Evolutionary conservation across 2,113 vertebrate species (phyloP).

Genomic region (Athene cunicularia): DNA sequence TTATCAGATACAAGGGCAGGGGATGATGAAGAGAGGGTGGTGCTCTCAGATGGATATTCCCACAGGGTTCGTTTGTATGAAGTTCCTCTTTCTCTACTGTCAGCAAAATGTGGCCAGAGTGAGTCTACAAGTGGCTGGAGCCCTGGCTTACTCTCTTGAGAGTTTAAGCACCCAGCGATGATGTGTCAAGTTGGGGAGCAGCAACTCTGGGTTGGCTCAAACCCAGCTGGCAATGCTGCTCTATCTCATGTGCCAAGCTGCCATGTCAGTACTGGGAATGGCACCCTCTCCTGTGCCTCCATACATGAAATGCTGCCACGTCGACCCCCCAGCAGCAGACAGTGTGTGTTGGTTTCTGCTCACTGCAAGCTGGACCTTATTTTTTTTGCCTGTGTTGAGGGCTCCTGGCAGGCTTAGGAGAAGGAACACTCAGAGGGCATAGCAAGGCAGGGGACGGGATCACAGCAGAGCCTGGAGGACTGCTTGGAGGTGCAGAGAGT

Average conservation of each 20-base stretch:
- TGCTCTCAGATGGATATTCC: not conserved
- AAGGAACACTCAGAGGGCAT: not conserved
- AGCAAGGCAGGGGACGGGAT: not conserved
- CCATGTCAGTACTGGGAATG: not conserved
- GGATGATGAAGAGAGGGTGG: not conserved
- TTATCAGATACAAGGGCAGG: not conserved
- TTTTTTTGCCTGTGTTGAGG: not conserved
- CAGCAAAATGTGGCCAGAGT: not conserved
- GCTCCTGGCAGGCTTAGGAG: not conserved
- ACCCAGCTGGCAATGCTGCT: not conserved
- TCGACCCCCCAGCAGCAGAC: too few relatives aligned
- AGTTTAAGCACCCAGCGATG: not conserved
- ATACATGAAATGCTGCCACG: fast-evolving
- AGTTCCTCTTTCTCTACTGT: not conserved
- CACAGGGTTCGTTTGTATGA: not conserved
- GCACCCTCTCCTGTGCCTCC: not conserved
- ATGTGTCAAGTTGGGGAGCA: not conserved
- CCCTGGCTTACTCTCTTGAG: not conserved
- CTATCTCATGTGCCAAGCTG: not conserved
- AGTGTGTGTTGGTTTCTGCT: not conserved
- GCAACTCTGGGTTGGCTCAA: not conserved
- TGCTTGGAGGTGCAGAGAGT: not conserved
- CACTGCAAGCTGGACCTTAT: not conserved
- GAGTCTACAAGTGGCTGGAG: not conserved
- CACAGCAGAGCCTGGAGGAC: not conserved